Conservation (phyloP, 1,140 invertebrate species). For the Bactericera cockerelli region DNA sequence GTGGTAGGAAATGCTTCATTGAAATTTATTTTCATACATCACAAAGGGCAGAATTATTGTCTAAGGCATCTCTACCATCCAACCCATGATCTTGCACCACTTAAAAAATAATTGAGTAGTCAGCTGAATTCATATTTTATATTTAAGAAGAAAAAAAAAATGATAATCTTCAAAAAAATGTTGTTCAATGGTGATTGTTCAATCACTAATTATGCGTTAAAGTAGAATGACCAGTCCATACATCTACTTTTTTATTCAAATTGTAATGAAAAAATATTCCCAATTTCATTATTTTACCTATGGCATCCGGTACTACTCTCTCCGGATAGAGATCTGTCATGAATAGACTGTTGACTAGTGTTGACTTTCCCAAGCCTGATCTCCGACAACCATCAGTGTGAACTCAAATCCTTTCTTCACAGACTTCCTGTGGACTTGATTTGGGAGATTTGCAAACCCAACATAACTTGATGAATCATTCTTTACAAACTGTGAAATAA, state of each 20-base stretch:
- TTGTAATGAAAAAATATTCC: no score
- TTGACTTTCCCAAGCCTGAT: conserved; percentile 93
- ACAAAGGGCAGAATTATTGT: no score
- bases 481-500: conserved; percentile 49
- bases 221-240: no score
- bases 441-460: conserved; percentile 85
- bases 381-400: conserved; percentile 94
- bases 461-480: conserved; percentile 75
- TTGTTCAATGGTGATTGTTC: no score
- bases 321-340: conserved; percentile 87
- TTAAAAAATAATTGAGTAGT: conserved; percentile 12
- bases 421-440: conserved; percentile 90
- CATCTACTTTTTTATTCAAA: no score
- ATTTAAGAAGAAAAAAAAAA: background rate
- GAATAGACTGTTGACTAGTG: conserved; percentile 95
- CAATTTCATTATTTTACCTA: no score
- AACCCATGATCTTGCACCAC: no score
- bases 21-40: no score
- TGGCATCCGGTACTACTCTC: conserved; percentile 66
- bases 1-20: conserved; percentile 9
- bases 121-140: no score
- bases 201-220: no score
- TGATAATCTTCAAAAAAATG: background rate
- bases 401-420: conserved; percentile 98
- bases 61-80: no score